Percentiles rank a stretch among this genome's conserved stretches.
Conservation (phyloP, 2,113 vertebrate genomes). For the Pycnonotus jocosus region DNA sequence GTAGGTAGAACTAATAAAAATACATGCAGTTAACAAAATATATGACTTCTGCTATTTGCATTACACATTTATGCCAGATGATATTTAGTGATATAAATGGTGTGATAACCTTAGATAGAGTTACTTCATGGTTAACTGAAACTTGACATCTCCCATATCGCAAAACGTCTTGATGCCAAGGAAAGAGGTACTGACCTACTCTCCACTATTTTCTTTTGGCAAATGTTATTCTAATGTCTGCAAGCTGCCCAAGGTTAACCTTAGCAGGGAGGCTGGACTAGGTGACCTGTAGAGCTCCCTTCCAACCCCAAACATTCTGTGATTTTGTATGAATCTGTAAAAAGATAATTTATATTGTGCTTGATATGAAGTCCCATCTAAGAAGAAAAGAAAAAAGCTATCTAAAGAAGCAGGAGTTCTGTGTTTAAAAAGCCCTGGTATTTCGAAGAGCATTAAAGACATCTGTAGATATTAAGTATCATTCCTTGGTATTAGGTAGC, state of each 20-base stretch:
- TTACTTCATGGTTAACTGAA: background rate
- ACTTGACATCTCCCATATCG: background rate
- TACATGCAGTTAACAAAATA: background rate
- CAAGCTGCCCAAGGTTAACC: background rate
- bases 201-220: background rate
- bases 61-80: background rate
- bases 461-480: background rate
- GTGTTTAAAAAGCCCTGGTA: background rate
- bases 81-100: background rate
- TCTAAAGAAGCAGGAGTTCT: background rate
- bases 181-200: background rate
- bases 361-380: background rate
- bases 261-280: background rate
- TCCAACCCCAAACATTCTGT: background rate
- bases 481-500: background rate
- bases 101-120: background rate
- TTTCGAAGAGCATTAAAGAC: background rate
- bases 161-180: background rate
- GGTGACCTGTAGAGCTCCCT: background rate
- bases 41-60: background rate
- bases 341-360: background rate
- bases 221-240: background rate
- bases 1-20: background rate
- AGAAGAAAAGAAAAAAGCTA: background rate
- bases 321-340: background rate